Conservation (phyloP, 1,140 invertebrate genomes). For the Ips nitidus region DNA sequence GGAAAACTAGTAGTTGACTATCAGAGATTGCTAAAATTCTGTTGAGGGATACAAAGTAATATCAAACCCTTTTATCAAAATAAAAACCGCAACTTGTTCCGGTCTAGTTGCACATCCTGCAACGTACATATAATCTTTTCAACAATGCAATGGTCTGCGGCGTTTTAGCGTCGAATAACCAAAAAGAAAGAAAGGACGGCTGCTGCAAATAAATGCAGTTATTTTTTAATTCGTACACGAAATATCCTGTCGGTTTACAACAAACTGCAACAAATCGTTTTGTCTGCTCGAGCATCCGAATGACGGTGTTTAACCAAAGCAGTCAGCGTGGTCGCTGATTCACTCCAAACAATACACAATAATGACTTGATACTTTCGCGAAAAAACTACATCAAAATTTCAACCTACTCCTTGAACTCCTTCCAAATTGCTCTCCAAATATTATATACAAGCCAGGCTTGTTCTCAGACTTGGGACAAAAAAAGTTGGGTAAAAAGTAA, state of each 20-base stretch:
- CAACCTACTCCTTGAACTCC: neutral
- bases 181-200: neutral
- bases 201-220: constrained; percentile 9
- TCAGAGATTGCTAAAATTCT: neutral
- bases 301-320: constrained; percentile 6
- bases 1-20: too few species aligned
- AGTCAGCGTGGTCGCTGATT: constrained; percentile 1
- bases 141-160: constrained; percentile 6
- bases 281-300: neutral
- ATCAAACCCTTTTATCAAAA: neutral
- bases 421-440: constrained; percentile 8
- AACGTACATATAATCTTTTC: constrained; percentile 9
- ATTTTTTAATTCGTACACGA: constrained; percentile 5
- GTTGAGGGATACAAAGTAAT: neutral
- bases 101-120: constrained; percentile 8
- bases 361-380: neutral
- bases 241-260: constrained; percentile 2
- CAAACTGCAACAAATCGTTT: constrained; percentile 10
- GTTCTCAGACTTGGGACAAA: constrained; percentile 21
- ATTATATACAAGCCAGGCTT: constrained; percentile 8
- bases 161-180: neutral
- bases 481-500: constrained; percentile 25
- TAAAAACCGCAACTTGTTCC: neutral
- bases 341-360: neutral
- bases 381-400: too few species aligned